Evolutionary conservation across 1,140 invertebrate species (phyloP).

Genomic region (Drosophila nikananu): DNA sequence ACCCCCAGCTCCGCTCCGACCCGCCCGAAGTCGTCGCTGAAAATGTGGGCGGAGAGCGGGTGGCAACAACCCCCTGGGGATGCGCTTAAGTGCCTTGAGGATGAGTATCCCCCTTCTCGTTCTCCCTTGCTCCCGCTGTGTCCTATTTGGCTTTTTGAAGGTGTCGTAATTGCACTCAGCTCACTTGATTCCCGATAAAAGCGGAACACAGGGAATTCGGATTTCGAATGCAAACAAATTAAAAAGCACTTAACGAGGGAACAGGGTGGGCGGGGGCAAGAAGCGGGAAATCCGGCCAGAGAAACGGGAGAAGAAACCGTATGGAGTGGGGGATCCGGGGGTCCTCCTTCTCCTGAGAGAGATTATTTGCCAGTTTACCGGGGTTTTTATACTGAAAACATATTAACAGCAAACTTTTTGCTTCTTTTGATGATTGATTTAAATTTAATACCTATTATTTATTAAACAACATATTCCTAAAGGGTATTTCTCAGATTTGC

Average conservation of each 20-base stretch:
- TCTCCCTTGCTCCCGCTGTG: slow-evolving; percentile 1
- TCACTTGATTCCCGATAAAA: slow-evolving; percentile 75
- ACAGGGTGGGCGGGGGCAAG: background rate
- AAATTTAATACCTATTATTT: too few relatives aligned
- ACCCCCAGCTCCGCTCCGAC: background rate
- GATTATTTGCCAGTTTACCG: slow-evolving; percentile 34
- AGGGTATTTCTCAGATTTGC: too few relatives aligned
- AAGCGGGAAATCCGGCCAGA: background rate
- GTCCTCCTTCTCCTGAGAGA: slow-evolving; percentile 16
- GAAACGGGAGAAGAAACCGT: background rate
- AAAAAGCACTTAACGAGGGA: slow-evolving; percentile 77
- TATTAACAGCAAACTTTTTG: too few relatives aligned
- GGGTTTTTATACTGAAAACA: slow-evolving; percentile 34
- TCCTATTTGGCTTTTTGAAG: slow-evolving; percentile 74
- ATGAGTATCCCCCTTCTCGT: slow-evolving; percentile 7
- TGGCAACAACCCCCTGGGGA: slow-evolving; percentile 62
- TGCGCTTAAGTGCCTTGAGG: slow-evolving; percentile 71
- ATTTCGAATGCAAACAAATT: slow-evolving; percentile 76
- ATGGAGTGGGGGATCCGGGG: too few relatives aligned
- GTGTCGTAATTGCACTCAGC: slow-evolving; percentile 81
- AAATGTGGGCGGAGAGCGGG: slow-evolving; percentile 20
- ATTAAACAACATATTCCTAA: too few relatives aligned
- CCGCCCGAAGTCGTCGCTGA: slow-evolving; percentile 1
- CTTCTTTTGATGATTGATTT: background rate
- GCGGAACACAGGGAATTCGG: slow-evolving; percentile 43